Evolutionary conservation across 1,140 invertebrate genomes (phyloP), one percentile per base, ranked within the genome.

Genomic region (Drosophila ironensis): DNA sequence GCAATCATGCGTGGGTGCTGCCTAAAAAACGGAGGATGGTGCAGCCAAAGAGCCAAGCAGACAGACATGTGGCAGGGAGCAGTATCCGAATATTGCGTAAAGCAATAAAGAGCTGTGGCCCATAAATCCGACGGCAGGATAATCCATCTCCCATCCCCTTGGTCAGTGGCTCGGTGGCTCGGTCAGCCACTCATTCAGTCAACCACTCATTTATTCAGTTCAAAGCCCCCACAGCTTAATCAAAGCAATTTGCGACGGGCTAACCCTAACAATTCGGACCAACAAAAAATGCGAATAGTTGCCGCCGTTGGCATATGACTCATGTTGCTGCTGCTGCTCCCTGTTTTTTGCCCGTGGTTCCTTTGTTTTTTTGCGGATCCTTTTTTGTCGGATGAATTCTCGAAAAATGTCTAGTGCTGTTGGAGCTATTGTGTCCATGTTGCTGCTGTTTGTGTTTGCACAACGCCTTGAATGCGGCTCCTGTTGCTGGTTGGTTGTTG

Each of bases 391-490:
- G 24, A 8, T 46, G 50, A 47, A 52, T 63, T 52, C 52, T 66
- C 20, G 37, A 63, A 63, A 45, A 47, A 63, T 63, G 22, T 63
- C 42, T 63, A 64, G 60, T 64, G 51, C 1, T 33, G 56, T 37
- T 50, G 45, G 11, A 51, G 56, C 17, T 72, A 46, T 22, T 46
- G 25, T 42, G 22, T 19, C 52, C 35, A n/a, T 57, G 63, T 27
- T 54, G 45, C 46, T 81, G 60, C 47, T 76, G 61, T 82, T 81
- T 81, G 66, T 82, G 72, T 81, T 82, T 81, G 77, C 77, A 81
- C 76, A 81, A 81, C 72, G 77, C 77, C 77, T 81, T 81, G 74
- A 76, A 82, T 84, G 73, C 54, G 57, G 77, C 78, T 84, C 72
- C 78, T 77, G 77, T 82, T 74, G 68, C 35, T 30, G 54, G 57